These are phyloP conservation scores for Vidua chalybeata DNA, from an alignment of 2,113 vertebrate species.

Conservation along the genomic window DNA sequence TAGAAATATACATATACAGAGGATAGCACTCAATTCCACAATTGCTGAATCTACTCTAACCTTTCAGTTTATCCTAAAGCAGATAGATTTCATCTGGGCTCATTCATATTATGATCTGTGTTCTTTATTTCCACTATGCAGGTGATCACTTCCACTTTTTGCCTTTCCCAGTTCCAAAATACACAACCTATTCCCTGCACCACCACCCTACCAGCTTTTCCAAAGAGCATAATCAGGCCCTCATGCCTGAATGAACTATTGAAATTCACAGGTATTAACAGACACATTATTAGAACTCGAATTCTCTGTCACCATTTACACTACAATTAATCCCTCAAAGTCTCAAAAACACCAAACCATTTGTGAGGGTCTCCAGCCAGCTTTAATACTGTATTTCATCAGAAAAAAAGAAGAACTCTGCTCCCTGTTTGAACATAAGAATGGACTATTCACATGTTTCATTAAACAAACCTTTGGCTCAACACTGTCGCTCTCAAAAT, in stretches of 20 bases:
- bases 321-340: not conserved
- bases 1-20: not conserved
- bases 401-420: not conserved
- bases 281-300: not conserved
- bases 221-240: not conserved
- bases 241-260: not conserved
- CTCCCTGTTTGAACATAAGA: not conserved
- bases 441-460: not conserved
- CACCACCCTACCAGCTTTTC: not conserved
- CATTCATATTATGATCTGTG: not conserved
- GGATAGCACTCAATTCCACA: not conserved
- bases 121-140: not conserved
- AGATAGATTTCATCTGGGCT: not conserved
- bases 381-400: not conserved
- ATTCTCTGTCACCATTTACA: not conserved
- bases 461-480: not conserved
- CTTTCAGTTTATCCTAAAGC: not conserved
- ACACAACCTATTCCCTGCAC: fast-evolving
- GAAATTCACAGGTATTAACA: not conserved
- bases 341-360: not conserved
- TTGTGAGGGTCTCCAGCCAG: not conserved
- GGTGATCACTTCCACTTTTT: not conserved
- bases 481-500: not conserved
- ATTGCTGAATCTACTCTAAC: not conserved
- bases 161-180: not conserved